Evolutionary conservation across 2,113 vertebrate species (phyloP), one percentile per base, ranked within the genome.

Genomic region (Tragelaphus imberbis): DNA sequence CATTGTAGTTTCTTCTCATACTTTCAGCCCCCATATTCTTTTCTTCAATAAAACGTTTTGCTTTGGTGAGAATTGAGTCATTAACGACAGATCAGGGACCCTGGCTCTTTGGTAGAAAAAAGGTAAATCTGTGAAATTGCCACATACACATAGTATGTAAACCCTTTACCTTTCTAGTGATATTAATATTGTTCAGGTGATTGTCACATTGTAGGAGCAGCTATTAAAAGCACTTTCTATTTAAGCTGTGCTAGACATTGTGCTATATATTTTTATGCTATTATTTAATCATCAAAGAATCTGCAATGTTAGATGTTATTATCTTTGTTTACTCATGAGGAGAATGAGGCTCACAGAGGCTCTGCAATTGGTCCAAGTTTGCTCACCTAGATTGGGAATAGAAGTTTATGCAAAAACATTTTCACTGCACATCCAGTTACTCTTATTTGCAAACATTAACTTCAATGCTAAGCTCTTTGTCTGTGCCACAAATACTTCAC

Each of bases 381-480:
- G 2, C 23, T 49, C 30, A 44, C 6, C 77, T 82, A 40, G 63
- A 30, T 33, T 1, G 7, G 87, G 17, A 61, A 33, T 79, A 33
- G 30, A 92, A 61, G 36, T 53, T 84, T 19, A 71, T 0, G 0
- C 5, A n/a, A 23, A 90, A 87, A 94, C n/a, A 47, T 47, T 84
- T 87, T 36, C 85, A 53, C 84, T 87, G 53, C 28, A 33, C 56
- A 84, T 88, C 75, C 36, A 94, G 3, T 92, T 44, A 63, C 36
- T 81, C 84, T 97, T 75, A 55, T 59, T 94, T 95, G 58, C 81
- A 94, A 88, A 86, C 27, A 16, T 88, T 53, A 90, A 89, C 90
- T 84, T 90, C 63, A 71, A 47, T 14, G 27, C 58, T 88, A 84
- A 84, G 28, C 28, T 61, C 51, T 87, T 96, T 88, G 87, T 86